These are phyloP conservation scores for Sparus aurata DNA, from an alignment of 2,797 vertebrate species.

Conservation along the genomic window DNA sequence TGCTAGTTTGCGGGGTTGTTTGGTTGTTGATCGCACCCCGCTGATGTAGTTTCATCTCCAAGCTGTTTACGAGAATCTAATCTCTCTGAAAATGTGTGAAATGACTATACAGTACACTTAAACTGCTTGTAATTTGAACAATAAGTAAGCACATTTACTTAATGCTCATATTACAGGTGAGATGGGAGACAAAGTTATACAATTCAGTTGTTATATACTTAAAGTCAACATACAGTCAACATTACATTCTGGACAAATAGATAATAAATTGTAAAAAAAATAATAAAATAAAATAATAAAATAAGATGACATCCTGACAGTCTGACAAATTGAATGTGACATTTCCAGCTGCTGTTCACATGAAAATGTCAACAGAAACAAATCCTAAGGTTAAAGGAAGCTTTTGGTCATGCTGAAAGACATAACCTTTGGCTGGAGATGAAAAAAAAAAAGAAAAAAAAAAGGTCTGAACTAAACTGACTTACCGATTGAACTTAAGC, in stretches of 20 bases:
- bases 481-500: neutral
- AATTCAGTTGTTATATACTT: no score
- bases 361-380: conserved; percentile 38
- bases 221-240: neutral
- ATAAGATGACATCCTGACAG: neutral
- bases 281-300: neutral
- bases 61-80: no score
- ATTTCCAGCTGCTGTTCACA: conserved; percentile 7
- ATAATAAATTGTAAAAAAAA: neutral
- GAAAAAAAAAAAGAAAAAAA: neutral
- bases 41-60: no score
- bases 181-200: no score
- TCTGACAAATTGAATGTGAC: conserved; percentile 16
- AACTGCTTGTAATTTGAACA: no score
- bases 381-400: conserved; percentile 34
- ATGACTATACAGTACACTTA: no score
- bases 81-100: no score
- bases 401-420: conserved; percentile 15
- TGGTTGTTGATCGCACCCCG: no score
- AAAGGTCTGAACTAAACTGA: neutral
- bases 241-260: neutral
- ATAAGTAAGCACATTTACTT: no score
- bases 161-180: no score
- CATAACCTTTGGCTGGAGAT: neutral
- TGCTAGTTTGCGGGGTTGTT: no score